These are phyloP conservation scores for Galeopsomyia nigrocyanea DNA, from an alignment of 2,888 invertebrate genomes.

Conservation along the genomic window DNA sequence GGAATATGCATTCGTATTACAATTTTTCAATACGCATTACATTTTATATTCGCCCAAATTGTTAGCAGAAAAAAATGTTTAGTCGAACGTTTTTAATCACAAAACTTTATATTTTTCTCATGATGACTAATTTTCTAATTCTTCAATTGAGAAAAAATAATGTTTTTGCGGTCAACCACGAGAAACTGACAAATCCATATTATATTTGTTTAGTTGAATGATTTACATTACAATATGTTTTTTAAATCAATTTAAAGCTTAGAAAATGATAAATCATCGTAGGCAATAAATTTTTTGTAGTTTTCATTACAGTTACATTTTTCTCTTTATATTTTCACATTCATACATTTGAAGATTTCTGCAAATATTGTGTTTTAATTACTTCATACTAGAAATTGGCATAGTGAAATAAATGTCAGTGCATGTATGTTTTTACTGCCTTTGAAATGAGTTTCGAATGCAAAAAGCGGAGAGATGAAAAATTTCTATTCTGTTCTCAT, in stretches of 20 bases:
- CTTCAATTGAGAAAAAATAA: conserved; percentile 8
- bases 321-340: conserved; percentile 16
- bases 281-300: no score
- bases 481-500: no score
- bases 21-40: no score
- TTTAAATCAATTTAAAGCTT: conserved; percentile 21
- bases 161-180: conserved; percentile 21
- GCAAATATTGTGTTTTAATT: no score
- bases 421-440: no score
- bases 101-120: no score
- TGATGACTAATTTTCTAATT: conserved; percentile 27
- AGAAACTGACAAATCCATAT: conserved; percentile 37
- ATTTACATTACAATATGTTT: conserved; percentile 22
- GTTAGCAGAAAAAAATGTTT: conserved; percentile 38
- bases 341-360: conserved; percentile 2
- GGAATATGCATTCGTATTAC: no score
- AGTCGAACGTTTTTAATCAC: conserved; percentile 21
- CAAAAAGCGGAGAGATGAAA: no score
- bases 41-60: background rate
- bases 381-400: no score
- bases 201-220: conserved; percentile 3
- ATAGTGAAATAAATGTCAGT: no score
- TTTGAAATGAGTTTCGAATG: no score
- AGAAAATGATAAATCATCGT: background rate
- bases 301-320: conserved; percentile 16